phyloP scores from a whole-genome alignment of 2,113 vertebrate species.

The Donacobius atricapilla region DNA sequence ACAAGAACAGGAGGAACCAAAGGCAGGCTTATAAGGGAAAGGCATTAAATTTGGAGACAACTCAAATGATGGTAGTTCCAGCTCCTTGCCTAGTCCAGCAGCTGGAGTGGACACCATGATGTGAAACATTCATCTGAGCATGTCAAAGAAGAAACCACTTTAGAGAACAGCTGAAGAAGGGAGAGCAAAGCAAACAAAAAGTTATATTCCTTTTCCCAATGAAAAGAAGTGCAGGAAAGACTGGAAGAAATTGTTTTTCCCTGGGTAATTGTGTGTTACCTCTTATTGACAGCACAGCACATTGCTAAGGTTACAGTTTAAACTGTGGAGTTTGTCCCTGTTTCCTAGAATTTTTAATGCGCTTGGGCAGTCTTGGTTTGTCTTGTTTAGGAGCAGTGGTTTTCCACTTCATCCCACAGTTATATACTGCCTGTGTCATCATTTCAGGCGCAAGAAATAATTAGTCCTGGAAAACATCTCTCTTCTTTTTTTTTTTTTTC shows the following conservation, averaged over 20 bases:
- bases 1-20: accelerated
- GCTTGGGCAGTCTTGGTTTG: not conserved
- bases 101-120: no score
- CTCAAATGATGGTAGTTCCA: not conserved
- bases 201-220: not conserved
- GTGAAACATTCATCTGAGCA: not conserved
- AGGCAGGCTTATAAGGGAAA: not conserved
- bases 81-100: not conserved
- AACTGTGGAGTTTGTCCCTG: not conserved
- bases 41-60: not conserved
- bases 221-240: not conserved
- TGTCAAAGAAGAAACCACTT: not conserved
- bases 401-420: slow-evolving; percentile 25
- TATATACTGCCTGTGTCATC: not conserved
- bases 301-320: slow-evolving; percentile 12
- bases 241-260: not conserved
- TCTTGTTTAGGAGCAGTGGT: not conserved
- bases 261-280: not conserved
- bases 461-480: not conserved
- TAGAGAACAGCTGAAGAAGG: not conserved
- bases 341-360: slow-evolving; percentile 26
- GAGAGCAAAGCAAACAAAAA: not conserved
- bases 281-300: not conserved
- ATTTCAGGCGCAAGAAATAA: slow-evolving; percentile 3
- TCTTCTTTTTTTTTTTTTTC: not conserved